Percentiles rank a stretch among this genome's conserved stretches.
phyloP scores from a whole-genome alignment of 1,140 invertebrate species.

The Brachionus koreanus region DNA sequence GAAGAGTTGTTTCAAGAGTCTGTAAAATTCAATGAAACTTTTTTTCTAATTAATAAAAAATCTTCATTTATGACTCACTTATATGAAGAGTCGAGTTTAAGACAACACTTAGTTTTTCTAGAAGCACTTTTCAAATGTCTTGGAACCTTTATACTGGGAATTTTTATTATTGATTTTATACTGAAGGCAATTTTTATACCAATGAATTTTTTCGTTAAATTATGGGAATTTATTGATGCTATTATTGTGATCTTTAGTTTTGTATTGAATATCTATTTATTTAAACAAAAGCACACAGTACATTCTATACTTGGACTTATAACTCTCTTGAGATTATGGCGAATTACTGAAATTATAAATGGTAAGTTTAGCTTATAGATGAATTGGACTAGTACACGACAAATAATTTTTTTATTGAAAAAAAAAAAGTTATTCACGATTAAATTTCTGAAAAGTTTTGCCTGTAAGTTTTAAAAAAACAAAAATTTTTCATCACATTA shows the following conservation, averaged over 20 bases:
- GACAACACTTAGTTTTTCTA: neutral
- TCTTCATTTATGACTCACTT: neutral
- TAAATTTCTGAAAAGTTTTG: no score
- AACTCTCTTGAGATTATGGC: neutral
- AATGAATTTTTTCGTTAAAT: conserved; percentile 12
- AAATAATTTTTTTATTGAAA: no score
- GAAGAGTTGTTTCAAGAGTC: neutral
- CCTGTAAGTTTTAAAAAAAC: no score
- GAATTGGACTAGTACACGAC: no score
- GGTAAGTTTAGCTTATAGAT: neutral
- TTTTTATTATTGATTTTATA: conserved; percentile 30
- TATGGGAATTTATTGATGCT: conserved; percentile 11
- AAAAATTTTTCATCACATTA: no score
- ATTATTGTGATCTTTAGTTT: conserved; percentile 33
- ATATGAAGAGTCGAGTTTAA: neutral
- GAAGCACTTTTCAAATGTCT: conserved; percentile 19
- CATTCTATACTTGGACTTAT: conserved; percentile 2
- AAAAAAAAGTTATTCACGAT: no score
- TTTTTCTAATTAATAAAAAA: neutral
- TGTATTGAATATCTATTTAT: conserved; percentile 28
- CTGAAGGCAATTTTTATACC: conserved; percentile 35
- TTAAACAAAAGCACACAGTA: neutral
- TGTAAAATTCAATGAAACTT: neutral
- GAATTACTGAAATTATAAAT: conserved; percentile 27
- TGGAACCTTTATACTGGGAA: neutral